A percentile compares a stretch with the other conserved stretches of the same genome.
phyloP scores from a whole-genome alignment of 2,113 vertebrate genomes.

The Syngnathus floridae region DNA sequence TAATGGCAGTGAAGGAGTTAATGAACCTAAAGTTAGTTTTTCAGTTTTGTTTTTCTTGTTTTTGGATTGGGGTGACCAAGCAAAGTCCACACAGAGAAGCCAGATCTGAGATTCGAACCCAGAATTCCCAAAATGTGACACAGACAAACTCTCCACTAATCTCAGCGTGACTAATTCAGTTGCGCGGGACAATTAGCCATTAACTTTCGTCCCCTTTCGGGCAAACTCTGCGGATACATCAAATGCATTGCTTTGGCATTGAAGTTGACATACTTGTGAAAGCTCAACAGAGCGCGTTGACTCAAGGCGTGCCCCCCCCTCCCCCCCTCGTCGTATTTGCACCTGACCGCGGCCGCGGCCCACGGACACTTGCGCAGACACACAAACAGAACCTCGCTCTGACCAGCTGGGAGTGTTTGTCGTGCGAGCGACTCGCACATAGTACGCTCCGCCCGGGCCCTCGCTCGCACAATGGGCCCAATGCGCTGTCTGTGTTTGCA shows the following conservation, averaged over 20 bases:
- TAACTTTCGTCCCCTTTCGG: slow-evolving; percentile 60
- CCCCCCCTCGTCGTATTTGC: slow-evolving; percentile 39
- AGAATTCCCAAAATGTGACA: background rate
- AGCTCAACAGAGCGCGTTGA: slow-evolving; percentile 64
- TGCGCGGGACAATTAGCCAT: slow-evolving; percentile 51
- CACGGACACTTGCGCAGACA: slow-evolving; percentile 10
- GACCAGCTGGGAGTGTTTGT: slow-evolving; percentile 69
- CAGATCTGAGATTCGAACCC: too few relatives aligned
- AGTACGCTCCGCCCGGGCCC: slow-evolving; percentile 35
- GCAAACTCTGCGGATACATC: slow-evolving; percentile 61
- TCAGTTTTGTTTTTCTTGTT: too few relatives aligned
- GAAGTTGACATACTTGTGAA: slow-evolving; percentile 65
- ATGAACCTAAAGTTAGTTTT: too few relatives aligned
- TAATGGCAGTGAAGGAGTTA: too few relatives aligned
- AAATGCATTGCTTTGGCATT: slow-evolving; percentile 54
- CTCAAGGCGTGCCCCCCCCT: slow-evolving; percentile 61
- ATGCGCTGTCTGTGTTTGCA: slow-evolving; percentile 65
- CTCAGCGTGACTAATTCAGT: slow-evolving; percentile 11
- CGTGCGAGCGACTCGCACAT: slow-evolving; percentile 42
- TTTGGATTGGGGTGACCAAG: too few relatives aligned
- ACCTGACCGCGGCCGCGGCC: slow-evolving; percentile 46
- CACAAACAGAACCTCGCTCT: slow-evolving; percentile 14
- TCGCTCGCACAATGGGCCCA: slow-evolving; percentile 51
- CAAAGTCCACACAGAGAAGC: too few relatives aligned
- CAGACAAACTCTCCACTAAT: background rate